A percentile compares a stretch with the other conserved stretches of the same genome.
These are phyloP conservation scores for Eupithecia vulgata DNA, from an alignment of 2,888 invertebrate species.

Conservation along the genomic window DNA sequence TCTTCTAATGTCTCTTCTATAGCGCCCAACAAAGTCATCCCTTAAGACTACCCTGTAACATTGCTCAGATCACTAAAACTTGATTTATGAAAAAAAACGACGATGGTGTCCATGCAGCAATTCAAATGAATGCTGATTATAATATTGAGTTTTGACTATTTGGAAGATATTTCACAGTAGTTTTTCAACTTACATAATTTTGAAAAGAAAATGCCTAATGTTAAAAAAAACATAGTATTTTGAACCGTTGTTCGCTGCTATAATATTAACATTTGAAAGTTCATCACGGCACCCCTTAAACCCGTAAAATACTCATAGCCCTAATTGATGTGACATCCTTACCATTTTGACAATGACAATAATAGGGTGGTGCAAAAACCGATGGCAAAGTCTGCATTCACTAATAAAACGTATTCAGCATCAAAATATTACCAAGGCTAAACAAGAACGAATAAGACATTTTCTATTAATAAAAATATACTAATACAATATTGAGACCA, in stretches of 20 bases:
- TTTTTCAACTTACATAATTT: neutral
- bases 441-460: neutral
- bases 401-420: neutral
- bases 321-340: no score
- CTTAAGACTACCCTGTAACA: neutral
- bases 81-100: neutral
- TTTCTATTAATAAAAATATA: neutral
- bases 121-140: neutral
- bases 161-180: neutral
- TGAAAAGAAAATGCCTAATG: no score
- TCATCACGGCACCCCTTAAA: neutral
- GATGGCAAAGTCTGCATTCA: neutral
- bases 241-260: neutral
- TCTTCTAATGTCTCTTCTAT: conserved; percentile 17
- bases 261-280: neutral
- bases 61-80: neutral
- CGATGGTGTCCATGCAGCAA: neutral
- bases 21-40: conserved; percentile 45
- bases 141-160: neutral
- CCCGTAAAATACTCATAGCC: no score
- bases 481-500: neutral
- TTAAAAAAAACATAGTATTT: no score
- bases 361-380: neutral
- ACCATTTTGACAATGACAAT: neutral
- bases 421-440: neutral